phyloP scores from a whole-genome alignment of 2,797 vertebrate species.

The Rhinatrema bivittatum region DNA sequence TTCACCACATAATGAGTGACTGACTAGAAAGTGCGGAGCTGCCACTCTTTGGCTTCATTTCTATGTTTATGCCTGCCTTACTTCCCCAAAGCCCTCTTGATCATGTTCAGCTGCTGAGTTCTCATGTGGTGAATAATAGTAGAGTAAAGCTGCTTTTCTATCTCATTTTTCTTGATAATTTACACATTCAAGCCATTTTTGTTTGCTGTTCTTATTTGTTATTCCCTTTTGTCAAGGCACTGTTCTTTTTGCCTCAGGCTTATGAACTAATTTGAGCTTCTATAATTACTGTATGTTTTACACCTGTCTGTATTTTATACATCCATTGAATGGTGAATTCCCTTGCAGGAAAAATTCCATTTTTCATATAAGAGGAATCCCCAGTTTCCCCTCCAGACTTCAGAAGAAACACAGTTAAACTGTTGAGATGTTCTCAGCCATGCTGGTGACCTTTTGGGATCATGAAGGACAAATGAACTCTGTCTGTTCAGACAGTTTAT shows the following conservation, averaged over 20 bases:
- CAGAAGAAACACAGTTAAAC: constrained; percentile 55
- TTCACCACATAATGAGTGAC: constrained; percentile 92
- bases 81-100: constrained; percentile 81
- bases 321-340: too few species aligned
- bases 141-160: constrained; percentile 89
- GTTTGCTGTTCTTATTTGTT: constrained; percentile 90
- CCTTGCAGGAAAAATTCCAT: too few species aligned
- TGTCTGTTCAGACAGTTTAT: constrained; percentile 63
- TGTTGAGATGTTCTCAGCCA: constrained; percentile 53
- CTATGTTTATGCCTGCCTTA: constrained; percentile 81
- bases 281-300: constrained; percentile 96
- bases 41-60: constrained; percentile 76
- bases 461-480: constrained; percentile 64
- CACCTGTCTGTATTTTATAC: constrained; percentile 96
- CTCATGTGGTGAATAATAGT: constrained; percentile 84
- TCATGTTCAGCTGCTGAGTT: constrained; percentile 87
- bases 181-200: constrained; percentile 98
- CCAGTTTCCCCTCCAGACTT: constrained; percentile 38
- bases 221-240: constrained; percentile 82
- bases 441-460: constrained; percentile 61
- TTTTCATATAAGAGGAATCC: constrained; percentile 43
- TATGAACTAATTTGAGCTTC: constrained; percentile 95
- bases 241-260: constrained; percentile 82
- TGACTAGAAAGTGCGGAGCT: constrained; percentile 83
- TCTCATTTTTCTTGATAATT: constrained; percentile 92